Conservation (phyloP, 1,140 invertebrate genomes). For the Pseudoatta argentina region DNA sequence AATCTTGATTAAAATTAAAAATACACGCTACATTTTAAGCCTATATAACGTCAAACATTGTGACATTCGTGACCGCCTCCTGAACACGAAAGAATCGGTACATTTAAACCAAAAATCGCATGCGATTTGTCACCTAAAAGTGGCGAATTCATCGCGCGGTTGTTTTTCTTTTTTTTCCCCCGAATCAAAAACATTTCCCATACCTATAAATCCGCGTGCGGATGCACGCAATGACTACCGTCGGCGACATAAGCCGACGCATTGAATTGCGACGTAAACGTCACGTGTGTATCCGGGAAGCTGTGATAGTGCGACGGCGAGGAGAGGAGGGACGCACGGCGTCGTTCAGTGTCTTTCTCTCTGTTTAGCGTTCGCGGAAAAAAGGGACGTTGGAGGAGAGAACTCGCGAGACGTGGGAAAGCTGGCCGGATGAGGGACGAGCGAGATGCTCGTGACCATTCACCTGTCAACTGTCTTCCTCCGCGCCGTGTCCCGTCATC, state of each 20-base stretch:
- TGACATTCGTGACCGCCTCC: not conserved
- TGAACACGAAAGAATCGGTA: not conserved
- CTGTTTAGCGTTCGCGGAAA: conserved; percentile 31
- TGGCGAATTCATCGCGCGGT: not conserved
- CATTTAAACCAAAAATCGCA: not conserved
- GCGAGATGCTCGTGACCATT: conserved; percentile 80
- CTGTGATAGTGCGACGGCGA: not conserved
- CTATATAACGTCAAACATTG: not conserved
- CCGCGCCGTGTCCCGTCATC: conserved; percentile 63
- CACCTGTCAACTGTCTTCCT: conserved; percentile 83
- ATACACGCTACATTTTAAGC: not conserved
- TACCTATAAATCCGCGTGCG: conserved; percentile 19
- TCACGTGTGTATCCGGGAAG: not conserved
- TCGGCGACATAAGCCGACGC: conserved; percentile 19
- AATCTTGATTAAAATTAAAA: not conserved
- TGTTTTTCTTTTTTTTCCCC: not conserved
- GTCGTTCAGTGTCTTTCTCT: not conserved
- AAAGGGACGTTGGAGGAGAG: conserved; percentile 33
- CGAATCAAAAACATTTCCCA: conserved; percentile 46
- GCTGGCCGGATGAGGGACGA: conserved; percentile 64
- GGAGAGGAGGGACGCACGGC: not conserved
- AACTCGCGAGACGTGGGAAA: conserved; percentile 78
- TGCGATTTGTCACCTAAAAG: not conserved
- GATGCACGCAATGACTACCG: conserved; percentile 31
- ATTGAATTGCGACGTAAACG: conserved; percentile 32